phyloP scores from a whole-genome alignment of 2,797 vertebrate species.

The Protonibea diacanthus region DNA sequence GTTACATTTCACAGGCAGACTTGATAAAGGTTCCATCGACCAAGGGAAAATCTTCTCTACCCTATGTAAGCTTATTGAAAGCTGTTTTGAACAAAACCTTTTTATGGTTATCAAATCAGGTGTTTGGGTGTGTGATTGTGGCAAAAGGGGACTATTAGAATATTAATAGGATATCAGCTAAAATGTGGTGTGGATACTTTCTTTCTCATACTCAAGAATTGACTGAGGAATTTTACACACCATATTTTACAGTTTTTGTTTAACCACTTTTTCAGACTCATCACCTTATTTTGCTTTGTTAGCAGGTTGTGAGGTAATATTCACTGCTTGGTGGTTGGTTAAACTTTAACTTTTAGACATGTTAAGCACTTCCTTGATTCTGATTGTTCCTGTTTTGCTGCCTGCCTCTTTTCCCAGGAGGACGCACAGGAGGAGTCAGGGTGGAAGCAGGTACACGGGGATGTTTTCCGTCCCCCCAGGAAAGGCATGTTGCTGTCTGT shows the following conservation, averaged over 20 bases:
- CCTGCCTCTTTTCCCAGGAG: constrained; percentile 79
- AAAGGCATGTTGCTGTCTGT: constrained; percentile 93
- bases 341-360: constrained; percentile 8
- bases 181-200: constrained; percentile 75
- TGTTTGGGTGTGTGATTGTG: constrained; percentile 71
- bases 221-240: constrained; percentile 42
- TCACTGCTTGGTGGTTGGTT: constrained; percentile 65
- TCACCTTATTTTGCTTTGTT: constrained; percentile 46
- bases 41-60: constrained; percentile 65
- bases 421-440: constrained; percentile 93
- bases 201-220: constrained; percentile 1
- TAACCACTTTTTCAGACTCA: constrained; percentile 1
- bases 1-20: constrained; percentile 85
- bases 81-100: constrained; percentile 38
- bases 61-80: constrained; percentile 84
- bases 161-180: constrained; percentile 34
- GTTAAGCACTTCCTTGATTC: background rate
- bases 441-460: constrained; percentile 94
- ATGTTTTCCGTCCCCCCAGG: constrained; percentile 91
- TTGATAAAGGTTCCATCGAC: constrained; percentile 83
- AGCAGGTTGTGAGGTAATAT: constrained; percentile 22
- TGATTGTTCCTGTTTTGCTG: constrained; percentile 8
- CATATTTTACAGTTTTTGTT: constrained; percentile 65
- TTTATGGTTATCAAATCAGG: constrained; percentile 60
- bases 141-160: constrained; percentile 13